These are phyloP conservation scores for Encarsia formosa DNA, from an alignment of 2,888 invertebrate genomes.

Conservation along the genomic window DNA sequence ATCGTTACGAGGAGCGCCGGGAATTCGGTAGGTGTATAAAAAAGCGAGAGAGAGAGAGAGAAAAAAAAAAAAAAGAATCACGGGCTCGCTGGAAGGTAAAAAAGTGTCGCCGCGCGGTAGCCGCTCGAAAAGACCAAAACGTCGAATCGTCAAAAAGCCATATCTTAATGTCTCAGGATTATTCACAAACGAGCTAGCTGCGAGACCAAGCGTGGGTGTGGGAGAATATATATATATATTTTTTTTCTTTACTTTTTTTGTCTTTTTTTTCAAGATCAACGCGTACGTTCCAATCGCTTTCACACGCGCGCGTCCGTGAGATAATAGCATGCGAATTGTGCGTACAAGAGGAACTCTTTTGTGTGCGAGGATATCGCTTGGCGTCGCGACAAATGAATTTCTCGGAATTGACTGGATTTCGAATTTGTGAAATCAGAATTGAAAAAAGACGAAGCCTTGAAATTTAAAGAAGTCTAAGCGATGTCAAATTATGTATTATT, in stretches of 20 bases:
- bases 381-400: too few relatives aligned
- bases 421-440: too few relatives aligned
- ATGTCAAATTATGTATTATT: too few relatives aligned
- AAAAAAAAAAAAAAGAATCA: slow-evolving; percentile 1
- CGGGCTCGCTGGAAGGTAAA: neutral
- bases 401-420: too few relatives aligned
- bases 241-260: too few relatives aligned
- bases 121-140: slow-evolving; percentile 3
- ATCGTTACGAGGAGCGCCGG: slow-evolving; percentile 3
- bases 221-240: too few relatives aligned
- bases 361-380: too few relatives aligned
- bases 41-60: neutral
- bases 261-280: slow-evolving; percentile 3
- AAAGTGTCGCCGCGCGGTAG: slow-evolving; percentile 11
- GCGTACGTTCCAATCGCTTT: neutral
- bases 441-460: too few relatives aligned
- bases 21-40: slow-evolving; percentile 14
- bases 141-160: slow-evolving; percentile 18
- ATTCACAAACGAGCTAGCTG: slow-evolving; percentile 11
- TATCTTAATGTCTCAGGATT: slow-evolving; percentile 17
- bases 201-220: slow-evolving; percentile 13
- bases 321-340: too few relatives aligned
- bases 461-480: too few relatives aligned
- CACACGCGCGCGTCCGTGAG: too few relatives aligned
- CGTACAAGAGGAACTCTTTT: too few relatives aligned